Percentiles rank a stretch among this genome's conserved stretches.
Evolutionary conservation across 2,113 vertebrate genomes (phyloP).

Genomic region (Apodemus speciosus): DNA sequence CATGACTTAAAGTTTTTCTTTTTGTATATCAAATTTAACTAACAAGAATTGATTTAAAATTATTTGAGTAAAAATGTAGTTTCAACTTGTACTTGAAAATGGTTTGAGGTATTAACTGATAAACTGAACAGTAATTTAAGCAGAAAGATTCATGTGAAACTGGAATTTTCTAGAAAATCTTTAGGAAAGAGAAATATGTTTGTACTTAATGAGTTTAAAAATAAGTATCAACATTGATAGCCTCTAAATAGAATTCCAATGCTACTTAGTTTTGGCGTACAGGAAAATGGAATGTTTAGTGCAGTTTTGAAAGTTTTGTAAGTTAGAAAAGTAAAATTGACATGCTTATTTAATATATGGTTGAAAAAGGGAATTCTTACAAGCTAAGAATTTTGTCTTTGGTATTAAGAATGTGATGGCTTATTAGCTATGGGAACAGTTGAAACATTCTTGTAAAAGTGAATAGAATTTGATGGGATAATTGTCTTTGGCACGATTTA

Average conservation of each 20-base stretch:
- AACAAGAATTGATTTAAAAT: conserved; percentile 25
- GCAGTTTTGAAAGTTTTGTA: conserved; percentile 38
- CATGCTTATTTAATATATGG: conserved; percentile 20
- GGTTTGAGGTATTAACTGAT: background rate
- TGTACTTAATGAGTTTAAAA: conserved; percentile 38
- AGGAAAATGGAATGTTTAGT: conserved; percentile 12
- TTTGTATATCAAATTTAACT: conserved; percentile 2
- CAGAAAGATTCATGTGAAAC: conserved; percentile 4
- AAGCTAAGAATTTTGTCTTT: conserved; percentile 9
- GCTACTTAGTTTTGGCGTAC: conserved; percentile 43
- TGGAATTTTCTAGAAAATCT: conserved; percentile 40
- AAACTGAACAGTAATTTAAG: conserved; percentile 38
- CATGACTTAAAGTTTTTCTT: background rate
- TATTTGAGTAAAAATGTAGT: conserved; percentile 38
- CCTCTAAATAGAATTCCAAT: background rate
- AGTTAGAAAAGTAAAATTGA: background rate
- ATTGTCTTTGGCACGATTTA: background rate
- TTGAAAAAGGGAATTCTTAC: background rate
- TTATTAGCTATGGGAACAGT: conserved; percentile 1
- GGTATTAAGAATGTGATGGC: background rate
- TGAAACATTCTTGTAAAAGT: conserved; percentile 47
- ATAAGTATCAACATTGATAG: background rate
- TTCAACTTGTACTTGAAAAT: conserved; percentile 42
- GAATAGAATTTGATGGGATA: conserved; percentile 24
- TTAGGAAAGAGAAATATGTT: conserved; percentile 7